Evolutionary conservation across 2,888 invertebrate species (phyloP).

Genomic region (Lochmaea capreae): DNA sequence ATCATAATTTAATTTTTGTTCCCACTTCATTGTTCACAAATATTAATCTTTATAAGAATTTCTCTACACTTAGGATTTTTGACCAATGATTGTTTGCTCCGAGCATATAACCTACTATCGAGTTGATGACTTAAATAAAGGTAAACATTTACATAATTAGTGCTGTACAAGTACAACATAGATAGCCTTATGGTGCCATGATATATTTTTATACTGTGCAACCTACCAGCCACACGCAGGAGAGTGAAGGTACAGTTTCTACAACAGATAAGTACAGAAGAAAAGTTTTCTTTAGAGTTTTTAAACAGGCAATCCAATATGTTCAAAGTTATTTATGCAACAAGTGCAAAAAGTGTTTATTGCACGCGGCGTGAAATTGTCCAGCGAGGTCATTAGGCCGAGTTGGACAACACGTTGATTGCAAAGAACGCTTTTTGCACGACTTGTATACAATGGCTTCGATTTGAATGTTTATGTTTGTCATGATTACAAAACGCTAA

Average conservation of each 20-base stretch:
- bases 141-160: slow-evolving; percentile 26
- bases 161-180: slow-evolving; percentile 48
- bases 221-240: slow-evolving; percentile 68
- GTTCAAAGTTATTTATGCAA: too few relatives aligned
- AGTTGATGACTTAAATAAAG: not conserved
- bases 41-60: too few relatives aligned
- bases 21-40: too few relatives aligned
- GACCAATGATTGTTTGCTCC: slow-evolving; percentile 5
- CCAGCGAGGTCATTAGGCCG: too few relatives aligned
- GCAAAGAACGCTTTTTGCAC: too few relatives aligned
- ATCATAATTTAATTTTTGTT: too few relatives aligned
- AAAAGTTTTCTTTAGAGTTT: slow-evolving; percentile 35
- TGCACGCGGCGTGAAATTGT: too few relatives aligned
- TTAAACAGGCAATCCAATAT: slow-evolving; percentile 32
- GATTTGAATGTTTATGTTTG: too few relatives aligned
- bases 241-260: slow-evolving; percentile 58
- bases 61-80: not conserved
- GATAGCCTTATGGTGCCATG: slow-evolving; percentile 50
- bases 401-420: too few relatives aligned
- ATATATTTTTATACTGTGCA: slow-evolving; percentile 57
- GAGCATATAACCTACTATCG: slow-evolving; percentile 9
- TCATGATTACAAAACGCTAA: too few relatives aligned
- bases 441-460: too few relatives aligned
- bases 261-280: slow-evolving; percentile 52
- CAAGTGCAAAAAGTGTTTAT: too few relatives aligned